Base-by-base conservation (phyloP, 2,888 invertebrate genomes). In the Conops quadrifasciatus region DNA sequence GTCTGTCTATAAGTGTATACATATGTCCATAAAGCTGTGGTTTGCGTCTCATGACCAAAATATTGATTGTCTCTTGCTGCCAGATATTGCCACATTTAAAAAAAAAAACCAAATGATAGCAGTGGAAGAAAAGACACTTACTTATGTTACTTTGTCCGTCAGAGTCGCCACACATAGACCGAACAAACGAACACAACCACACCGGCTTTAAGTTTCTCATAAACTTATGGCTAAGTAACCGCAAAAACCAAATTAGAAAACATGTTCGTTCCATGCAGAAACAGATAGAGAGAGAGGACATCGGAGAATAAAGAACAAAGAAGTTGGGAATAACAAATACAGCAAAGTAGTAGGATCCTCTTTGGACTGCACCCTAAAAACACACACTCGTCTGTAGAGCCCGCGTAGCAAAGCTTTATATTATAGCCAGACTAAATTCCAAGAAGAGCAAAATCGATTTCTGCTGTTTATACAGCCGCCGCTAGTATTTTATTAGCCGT, bases 231-330 rank as follows among this genome's bases (percentile, higher is more conserved):
- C 28, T 28, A 49, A 24, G 47, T 24, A 49, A 43, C 30, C 47
- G 43, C 21, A 19, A 63, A 63, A 47, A 45, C 64, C 49, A 64
- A 64, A 47, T 64, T 64, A 49, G 64, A 64, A 49, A 64, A 59
- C 19, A 59, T n/a, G 59, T 28, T 36, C 36, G 36, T 36, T 36
- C 36, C 36, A 59, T 28, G 13, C 59, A 49, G n/a, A 49, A 49
- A 64, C 24, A 11, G 13, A 64, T 16, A 64, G 28, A n/a, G 24
- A 64, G 45, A 49, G 16, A 64, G 26, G 11, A 49, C n/a, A n/a
- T n/a, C 24, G 24, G 24, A 63, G 21, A 63, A 21, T 45, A 19
- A 15, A 45, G n/a, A 47, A 36, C 43, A 19, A 24, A 36, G 24
- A 21, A 1, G 15, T 24, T 21, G 16, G 21, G 21, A 62, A 21